These are phyloP conservation scores for Myotis lucifugus DNA, from an alignment of 2,113 vertebrate species.

Conservation along the genomic window DNA sequence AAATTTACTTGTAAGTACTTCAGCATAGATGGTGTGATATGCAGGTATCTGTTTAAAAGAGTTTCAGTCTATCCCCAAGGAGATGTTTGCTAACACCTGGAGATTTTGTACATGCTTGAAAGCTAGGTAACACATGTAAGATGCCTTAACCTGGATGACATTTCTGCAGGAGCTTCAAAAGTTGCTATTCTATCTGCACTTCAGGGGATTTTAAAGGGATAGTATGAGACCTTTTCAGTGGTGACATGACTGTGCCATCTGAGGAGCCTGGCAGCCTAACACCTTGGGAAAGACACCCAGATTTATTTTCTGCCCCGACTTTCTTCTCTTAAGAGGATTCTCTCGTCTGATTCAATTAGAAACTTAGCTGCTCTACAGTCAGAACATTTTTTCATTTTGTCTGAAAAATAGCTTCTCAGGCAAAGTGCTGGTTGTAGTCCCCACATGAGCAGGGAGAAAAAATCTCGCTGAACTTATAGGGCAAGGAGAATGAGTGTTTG, in stretches of 20 bases:
- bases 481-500: background rate
- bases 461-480: background rate
- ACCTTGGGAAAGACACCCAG: background rate
- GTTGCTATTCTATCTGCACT: background rate
- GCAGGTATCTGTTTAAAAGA: constrained; percentile 24
- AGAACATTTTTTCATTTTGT: background rate
- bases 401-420: background rate
- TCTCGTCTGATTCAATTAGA: background rate
- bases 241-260: background rate
- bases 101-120: constrained; percentile 22
- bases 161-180: constrained; percentile 28
- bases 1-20: constrained; percentile 36
- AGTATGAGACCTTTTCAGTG: background rate
- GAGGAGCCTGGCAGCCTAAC: background rate
- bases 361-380: background rate
- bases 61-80: background rate
- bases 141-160: background rate
- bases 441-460: background rate
- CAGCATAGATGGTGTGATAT: background rate
- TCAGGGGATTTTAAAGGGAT: background rate
- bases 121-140: background rate
- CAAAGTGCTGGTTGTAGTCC: background rate
- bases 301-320: background rate
- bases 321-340: background rate
- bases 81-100: background rate